Base-by-base conservation (phyloP, 2,888 invertebrate genomes). In the Meghimatium bilineatum region DNA sequence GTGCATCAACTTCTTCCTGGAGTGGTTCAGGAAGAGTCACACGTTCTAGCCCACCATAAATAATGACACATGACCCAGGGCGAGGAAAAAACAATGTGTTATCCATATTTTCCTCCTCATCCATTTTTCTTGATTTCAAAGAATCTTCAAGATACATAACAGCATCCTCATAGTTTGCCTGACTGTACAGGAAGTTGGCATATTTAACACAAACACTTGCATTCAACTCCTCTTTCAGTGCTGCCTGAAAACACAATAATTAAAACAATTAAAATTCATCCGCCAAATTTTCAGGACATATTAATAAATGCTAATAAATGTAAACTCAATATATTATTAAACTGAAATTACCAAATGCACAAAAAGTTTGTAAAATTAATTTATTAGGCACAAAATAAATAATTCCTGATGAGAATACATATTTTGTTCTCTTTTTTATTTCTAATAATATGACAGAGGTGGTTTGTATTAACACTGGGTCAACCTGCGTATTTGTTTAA, bases 141-240 rank as follows among this genome's bases (percentile, higher is more conserved):
- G 89, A 89, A 63, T 91, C 91, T 66, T 91, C 89, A 74, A 93
- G 86, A 80, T 91, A 89, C 79, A 89, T 83, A 32, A 92, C 88
- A 14, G 92, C 93, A 77, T 91, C 91, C 3, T 91, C 91, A 85
- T 90, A 91, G 80, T 91, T 89, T 32, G 90, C 91, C 84, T 93
- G 93, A 78, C 92, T 92, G 87, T 90, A 92, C 56, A 93, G 87
- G 84, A 91, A 93, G 87, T 91, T 93, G 44, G 92, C 92, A 87
- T 92, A 93, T 81, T 92, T 92, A 23, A 93, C 91, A 87, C 89
- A 90, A 1, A 93, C 90, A 69, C 90, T 89, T 10, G 90, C 87
- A 66, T 91, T 90, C 67, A 88, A 87, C 44, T 91, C 90, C 49
- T 93, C 87, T 52, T 88, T 87, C 29, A 92, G 80, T 20, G 93